phyloP scores from a whole-genome alignment of 2,888 invertebrate genomes.

The Iselma pallidipennis region DNA sequence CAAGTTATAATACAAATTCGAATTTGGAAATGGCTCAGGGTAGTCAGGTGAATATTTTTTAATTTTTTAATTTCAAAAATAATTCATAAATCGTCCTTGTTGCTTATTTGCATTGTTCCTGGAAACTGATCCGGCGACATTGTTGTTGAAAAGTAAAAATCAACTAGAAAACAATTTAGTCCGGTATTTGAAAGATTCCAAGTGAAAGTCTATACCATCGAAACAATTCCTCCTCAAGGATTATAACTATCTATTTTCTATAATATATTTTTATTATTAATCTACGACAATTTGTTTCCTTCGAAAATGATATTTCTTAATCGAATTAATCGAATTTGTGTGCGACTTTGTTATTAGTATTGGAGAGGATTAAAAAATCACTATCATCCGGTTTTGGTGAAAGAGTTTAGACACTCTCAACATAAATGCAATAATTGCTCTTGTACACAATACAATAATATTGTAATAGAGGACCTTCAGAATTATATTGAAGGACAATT shows the following conservation, averaged over 20 bases:
- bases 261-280: no score
- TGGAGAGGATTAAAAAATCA: slow-evolving; percentile 1
- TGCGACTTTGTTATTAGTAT: background rate
- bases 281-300: no score
- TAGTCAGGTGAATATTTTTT: slow-evolving; percentile 52
- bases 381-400: slow-evolving; percentile 1
- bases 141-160: background rate
- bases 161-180: background rate
- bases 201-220: background rate
- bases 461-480: background rate
- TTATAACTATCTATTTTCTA: background rate
- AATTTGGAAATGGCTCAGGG: slow-evolving; percentile 60
- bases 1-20: slow-evolving; percentile 58
- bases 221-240: background rate
- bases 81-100: background rate
- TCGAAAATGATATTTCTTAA: no score
- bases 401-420: background rate
- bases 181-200: background rate
- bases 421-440: background rate
- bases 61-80: background rate
- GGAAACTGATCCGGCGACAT: background rate
- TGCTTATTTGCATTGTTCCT: background rate
- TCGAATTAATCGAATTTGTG: no score
- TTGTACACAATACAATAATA: background rate
- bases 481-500: slow-evolving; percentile 3